Evolutionary conservation across 2,113 vertebrate species (phyloP).

Genomic region (Pedetes capensis): DNA sequence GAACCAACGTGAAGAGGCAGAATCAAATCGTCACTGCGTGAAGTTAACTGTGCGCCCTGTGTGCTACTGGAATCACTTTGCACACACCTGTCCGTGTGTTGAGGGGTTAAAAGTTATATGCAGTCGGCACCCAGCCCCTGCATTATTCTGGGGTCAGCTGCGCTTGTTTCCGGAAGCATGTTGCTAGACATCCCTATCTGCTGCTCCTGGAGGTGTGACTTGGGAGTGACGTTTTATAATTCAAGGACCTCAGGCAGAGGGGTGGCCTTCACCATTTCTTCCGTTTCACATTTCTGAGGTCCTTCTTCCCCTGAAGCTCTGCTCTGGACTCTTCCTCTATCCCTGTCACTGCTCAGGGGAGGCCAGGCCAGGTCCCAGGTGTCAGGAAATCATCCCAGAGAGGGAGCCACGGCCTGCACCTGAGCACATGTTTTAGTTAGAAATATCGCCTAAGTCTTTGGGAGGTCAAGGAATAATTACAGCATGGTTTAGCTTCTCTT

Average conservation of each 20-base stretch:
- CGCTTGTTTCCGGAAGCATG: background rate
- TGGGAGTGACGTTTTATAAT: background rate
- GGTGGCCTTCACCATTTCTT: background rate
- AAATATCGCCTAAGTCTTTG: accelerated
- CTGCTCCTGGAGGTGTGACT: background rate
- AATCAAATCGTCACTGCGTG: background rate
- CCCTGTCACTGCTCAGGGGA: background rate
- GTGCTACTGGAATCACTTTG: background rate
- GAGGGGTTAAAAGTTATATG: too few species aligned
- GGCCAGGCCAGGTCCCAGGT: too few species aligned
- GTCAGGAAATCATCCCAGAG: background rate
- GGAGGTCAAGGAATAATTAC: background rate
- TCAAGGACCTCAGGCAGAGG: background rate
- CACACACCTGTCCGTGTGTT: background rate
- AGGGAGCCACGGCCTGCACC: accelerated
- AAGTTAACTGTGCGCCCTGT: too few species aligned
- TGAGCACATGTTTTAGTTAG: too few species aligned
- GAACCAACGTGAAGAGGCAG: background rate
- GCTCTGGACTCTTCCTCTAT: background rate
- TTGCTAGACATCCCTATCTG: background rate
- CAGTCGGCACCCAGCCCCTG: too few species aligned
- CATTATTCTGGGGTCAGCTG: too few species aligned
- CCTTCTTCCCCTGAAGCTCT: background rate
- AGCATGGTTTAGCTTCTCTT: background rate
- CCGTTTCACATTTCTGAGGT: background rate